Base-by-base conservation (phyloP, 2,797 vertebrate species). In the Lycodopsis pacificus region DNA sequence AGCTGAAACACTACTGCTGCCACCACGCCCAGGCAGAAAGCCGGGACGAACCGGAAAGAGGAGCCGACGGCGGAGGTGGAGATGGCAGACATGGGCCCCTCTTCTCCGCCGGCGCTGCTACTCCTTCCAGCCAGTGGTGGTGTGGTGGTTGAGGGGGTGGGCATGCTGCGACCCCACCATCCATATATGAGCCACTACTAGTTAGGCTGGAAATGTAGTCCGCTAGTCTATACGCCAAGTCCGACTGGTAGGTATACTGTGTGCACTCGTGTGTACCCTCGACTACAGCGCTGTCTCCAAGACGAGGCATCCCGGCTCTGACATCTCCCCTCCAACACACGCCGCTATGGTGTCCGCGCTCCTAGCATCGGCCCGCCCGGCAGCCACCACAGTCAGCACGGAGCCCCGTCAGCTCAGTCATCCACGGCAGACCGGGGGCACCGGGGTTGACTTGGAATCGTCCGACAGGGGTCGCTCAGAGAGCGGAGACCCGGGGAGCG, bases 1-100 rank as follows among this genome's bases (percentile, higher is more conserved):
- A 95, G 88, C 89, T 96, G 94, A 25, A 95, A 92, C 58, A 90
- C 91, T 76, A 95, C 86, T 22, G 93, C 94, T 53, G 93, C 94
- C 83, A 90, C 93, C 84, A 94, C 88, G 77, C 93, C 94, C 89
- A 96, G 85, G 65, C 89, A 84, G 85, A 95, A 87, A 3, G 93
- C 94, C 25, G 94, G 93, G 77, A 95, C 80, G 70, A 96, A 91
- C 34, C 91, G 90, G 85, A 92, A 74, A 38, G 91, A 86, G 14
- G 91, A 90, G 78, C 73, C 80, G 65, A 84, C 7, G 42, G 93
- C 76, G 11, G 89, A 70, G 74, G 82, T n/a, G 44, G 83, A 64
- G 83, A 75, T 17, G 83, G 77, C 82, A 62, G 92, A 89, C 92
- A 93, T 91, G 92, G 79, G 88, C 74, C 74, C 81, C 88, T 82